phyloP scores from a whole-genome alignment of 2,797 vertebrate species.

The Adrianichthys oophorus region DNA sequence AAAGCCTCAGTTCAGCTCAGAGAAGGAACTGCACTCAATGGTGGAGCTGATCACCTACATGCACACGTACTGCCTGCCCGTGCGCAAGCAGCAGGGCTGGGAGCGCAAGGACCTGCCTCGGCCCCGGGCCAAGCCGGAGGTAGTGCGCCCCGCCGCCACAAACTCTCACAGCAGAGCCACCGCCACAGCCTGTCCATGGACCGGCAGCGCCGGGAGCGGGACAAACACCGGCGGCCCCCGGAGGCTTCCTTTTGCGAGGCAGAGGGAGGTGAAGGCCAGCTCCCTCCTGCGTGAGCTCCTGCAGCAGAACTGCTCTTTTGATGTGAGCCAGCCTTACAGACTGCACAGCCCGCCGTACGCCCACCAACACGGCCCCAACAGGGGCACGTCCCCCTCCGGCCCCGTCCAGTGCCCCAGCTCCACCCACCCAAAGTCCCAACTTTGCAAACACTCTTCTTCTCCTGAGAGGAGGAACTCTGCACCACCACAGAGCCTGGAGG shows the following conservation, averaged over 20 bases:
- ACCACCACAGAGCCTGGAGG: conserved; percentile 33
- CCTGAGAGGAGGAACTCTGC: conserved; percentile 39
- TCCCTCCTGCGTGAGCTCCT: conserved; percentile 93
- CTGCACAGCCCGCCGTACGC: conserved; percentile 89
- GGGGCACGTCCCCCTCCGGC: conserved; percentile 15
- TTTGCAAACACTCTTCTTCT: conserved; percentile 51
- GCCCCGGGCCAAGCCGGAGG: conserved; percentile 47
- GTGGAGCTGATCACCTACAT: conserved; percentile 97
- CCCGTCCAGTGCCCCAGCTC: conserved; percentile 15
- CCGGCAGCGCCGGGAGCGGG: conserved; percentile 21
- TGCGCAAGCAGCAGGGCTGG: conserved; percentile 82
- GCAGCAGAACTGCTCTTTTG: conserved; percentile 85
- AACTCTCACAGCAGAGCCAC: conserved; percentile 66
- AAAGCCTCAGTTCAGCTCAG: conserved; percentile 76
- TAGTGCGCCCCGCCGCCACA: conserved; percentile 33
- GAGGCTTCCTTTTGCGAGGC: conserved; percentile 66
- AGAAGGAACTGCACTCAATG: conserved; percentile 85
- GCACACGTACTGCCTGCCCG: conserved; percentile 97
- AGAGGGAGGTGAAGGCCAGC: conserved; percentile 76
- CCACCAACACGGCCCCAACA: conserved; percentile 45
- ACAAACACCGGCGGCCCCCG: conserved; percentile 18
- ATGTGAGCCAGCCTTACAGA: conserved; percentile 96
- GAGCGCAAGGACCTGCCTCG: conserved; percentile 68
- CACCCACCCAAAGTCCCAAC: conserved; percentile 51
- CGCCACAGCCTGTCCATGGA: conserved; percentile 43